Evolutionary conservation across 2,113 vertebrate species (phyloP).

Genomic region (Forbesichthys papilliferus): DNA sequence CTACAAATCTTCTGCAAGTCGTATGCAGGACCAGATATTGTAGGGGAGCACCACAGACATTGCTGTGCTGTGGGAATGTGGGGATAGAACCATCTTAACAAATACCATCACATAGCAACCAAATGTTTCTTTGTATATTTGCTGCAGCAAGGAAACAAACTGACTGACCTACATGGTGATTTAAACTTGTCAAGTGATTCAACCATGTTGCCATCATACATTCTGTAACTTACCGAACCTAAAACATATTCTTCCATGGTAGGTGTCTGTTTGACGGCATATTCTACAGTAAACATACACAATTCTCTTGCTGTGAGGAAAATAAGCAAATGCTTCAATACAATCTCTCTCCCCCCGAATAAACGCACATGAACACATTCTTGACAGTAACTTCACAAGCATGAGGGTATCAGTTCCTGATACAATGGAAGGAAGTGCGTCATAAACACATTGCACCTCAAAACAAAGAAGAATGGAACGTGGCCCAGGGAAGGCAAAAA

Average conservation of each 20-base stretch:
- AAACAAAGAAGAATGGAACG: slow-evolving; percentile 75
- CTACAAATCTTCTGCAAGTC: background rate
- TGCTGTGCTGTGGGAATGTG: slow-evolving; percentile 17
- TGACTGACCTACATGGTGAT: slow-evolving; percentile 39
- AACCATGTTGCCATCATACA: slow-evolving; percentile 17
- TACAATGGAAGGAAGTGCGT: slow-evolving; percentile 83
- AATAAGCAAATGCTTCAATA: slow-evolving; percentile 31
- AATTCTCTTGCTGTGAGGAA: background rate
- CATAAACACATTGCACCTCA: slow-evolving; percentile 53
- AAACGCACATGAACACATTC: slow-evolving; percentile 20
- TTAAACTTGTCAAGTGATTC: slow-evolving; percentile 25
- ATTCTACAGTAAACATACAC: too few species aligned
- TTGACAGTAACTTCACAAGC: slow-evolving; percentile 58
- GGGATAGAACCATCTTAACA: slow-evolving; percentile 35
- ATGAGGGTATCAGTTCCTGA: slow-evolving; percentile 67
- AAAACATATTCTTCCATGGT: background rate
- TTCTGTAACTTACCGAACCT: background rate
- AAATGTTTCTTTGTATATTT: slow-evolving; percentile 50
- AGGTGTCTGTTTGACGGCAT: background rate
- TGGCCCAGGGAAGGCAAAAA: slow-evolving; percentile 46
- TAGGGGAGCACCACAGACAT: background rate
- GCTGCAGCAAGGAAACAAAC: slow-evolving; percentile 39
- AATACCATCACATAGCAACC: slow-evolving; percentile 47
- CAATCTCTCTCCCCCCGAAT: slow-evolving; percentile 28
- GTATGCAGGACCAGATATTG: background rate